Conservation (phyloP, 2,888 invertebrate species). For the Ferdinandea cuprea region DNA sequence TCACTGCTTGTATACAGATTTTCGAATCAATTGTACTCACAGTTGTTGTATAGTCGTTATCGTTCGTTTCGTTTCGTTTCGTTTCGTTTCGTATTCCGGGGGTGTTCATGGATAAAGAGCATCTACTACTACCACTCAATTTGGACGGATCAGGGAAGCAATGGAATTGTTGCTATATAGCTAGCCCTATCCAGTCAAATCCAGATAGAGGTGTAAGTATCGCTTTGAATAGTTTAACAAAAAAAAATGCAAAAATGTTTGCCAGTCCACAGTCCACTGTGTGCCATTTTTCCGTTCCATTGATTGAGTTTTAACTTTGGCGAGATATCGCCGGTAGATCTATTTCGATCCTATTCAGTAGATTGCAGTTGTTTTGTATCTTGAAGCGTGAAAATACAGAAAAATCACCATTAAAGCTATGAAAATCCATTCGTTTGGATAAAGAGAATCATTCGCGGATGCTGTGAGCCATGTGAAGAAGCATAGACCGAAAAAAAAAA, state of each 20-base stretch:
- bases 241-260: conserved; percentile 37
- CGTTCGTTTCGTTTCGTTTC: too few relatives aligned
- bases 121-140: conserved; percentile 34
- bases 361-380: conserved; percentile 21
- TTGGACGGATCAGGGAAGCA: conserved; percentile 68
- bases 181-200: conserved; percentile 5
- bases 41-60: neutral
- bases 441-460: conserved; percentile 12
- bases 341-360: neutral
- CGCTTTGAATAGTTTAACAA: conserved; percentile 29
- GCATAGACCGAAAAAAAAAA: neutral
- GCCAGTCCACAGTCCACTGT: conserved; percentile 1
- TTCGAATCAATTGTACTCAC: conserved; percentile 40
- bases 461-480: neutral
- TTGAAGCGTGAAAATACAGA: conserved; percentile 46
- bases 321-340: conserved; percentile 23
- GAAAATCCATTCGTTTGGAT: conserved; percentile 24
- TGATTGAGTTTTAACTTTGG: conserved; percentile 55
- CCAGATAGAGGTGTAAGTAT: conserved; percentile 9
- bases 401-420: conserved; percentile 13
- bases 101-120: conserved; percentile 51
- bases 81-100: conserved; percentile 17
- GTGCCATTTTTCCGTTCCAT: conserved; percentile 60
- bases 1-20: conserved; percentile 15
- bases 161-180: conserved; percentile 53